Conservation (phyloP, 2,888 invertebrate genomes). For the Allophyes oxyacanthae region DNA sequence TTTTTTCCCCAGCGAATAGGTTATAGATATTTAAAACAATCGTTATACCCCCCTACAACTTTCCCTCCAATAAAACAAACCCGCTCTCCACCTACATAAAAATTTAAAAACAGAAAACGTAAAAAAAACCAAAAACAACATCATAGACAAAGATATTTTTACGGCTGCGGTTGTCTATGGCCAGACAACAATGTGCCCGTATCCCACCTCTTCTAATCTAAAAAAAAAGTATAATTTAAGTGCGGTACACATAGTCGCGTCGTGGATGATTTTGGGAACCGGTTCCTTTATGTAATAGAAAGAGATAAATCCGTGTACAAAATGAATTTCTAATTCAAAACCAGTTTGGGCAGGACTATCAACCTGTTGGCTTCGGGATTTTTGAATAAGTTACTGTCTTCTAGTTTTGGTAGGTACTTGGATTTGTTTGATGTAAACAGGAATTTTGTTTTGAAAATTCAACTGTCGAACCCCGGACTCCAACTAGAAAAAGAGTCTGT, state of each 20-base stretch:
- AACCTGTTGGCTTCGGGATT: constrained; percentile 37
- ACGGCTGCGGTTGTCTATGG: constrained; percentile 64
- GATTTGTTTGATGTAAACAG: background rate
- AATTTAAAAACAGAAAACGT: constrained; percentile 35
- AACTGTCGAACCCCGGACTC: too few species aligned
- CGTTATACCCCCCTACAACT: background rate
- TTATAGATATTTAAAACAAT: background rate
- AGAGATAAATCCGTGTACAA: constrained; percentile 31
- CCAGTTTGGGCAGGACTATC: constrained; percentile 38
- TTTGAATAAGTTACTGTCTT: constrained; percentile 10
- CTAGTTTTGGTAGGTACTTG: background rate
- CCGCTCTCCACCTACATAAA: constrained; percentile 4
- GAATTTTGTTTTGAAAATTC: too few species aligned
- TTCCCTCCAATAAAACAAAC: background rate
- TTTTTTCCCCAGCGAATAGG: background rate
- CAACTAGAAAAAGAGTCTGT: too few species aligned
- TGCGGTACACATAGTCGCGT: constrained; percentile 22
- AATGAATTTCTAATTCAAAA: constrained; percentile 52
- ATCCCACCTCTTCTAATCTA: constrained; percentile 57
- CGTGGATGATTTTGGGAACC: constrained; percentile 43
- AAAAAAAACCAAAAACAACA: constrained; percentile 37
- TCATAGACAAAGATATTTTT: constrained; percentile 61
- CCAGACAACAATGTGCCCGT: constrained; percentile 67
- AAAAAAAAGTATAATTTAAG: constrained; percentile 41
- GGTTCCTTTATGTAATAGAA: constrained; percentile 37